Conservation (phyloP, 2,797 vertebrate genomes). For the Phylloscopus collybita region DNA sequence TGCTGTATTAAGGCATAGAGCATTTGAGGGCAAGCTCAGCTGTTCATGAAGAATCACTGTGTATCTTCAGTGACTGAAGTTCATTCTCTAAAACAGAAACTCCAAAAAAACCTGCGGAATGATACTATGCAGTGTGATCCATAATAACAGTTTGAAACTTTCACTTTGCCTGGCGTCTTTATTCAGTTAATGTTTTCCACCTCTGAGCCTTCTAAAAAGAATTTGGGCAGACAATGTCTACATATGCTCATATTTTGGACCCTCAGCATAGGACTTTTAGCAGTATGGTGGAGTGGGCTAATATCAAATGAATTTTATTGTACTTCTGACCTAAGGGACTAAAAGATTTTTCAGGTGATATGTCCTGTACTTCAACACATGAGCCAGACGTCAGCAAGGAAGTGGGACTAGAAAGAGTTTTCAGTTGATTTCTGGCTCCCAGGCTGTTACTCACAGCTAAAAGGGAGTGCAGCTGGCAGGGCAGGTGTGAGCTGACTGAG, state of each 20-base stretch:
- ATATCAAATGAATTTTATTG: not conserved
- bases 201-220: not conserved
- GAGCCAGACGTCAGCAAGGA: not conserved
- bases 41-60: not conserved
- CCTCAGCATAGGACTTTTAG: not conserved
- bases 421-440: not conserved
- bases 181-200: not conserved
- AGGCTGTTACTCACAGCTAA: not conserved
- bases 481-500: not conserved
- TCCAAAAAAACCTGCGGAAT: not conserved
- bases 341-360: not conserved
- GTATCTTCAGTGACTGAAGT: not conserved
- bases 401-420: not conserved
- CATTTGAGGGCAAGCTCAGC: not conserved
- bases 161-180: not conserved
- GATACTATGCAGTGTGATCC: not conserved
- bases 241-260: not conserved
- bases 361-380: not conserved
- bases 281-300: not conserved
- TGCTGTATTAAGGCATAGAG: not conserved
- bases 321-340: not conserved
- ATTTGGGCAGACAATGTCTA: not conserved
- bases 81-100: not conserved
- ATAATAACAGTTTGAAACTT: not conserved
- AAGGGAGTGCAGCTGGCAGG: not conserved